phyloP scores from a whole-genome alignment of 2,888 invertebrate genomes.

The Pycnomerus fuliginosus region DNA sequence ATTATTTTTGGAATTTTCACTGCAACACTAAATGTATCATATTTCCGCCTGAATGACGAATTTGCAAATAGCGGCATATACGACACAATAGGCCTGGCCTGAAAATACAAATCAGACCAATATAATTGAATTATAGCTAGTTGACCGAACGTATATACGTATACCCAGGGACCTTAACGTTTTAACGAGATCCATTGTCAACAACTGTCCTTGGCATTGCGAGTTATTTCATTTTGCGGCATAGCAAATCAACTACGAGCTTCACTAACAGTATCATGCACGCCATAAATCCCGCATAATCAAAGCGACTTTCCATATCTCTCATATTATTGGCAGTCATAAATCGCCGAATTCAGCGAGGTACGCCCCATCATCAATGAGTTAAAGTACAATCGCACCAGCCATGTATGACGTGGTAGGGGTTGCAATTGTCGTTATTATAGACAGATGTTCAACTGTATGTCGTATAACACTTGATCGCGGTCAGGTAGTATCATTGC shows the following conservation, averaged over 20 bases:
- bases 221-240: conserved; percentile 43
- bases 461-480: conserved; percentile 32
- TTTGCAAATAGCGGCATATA: no score
- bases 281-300: conserved; percentile 39
- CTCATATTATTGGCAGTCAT: conserved; percentile 29
- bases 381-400: conserved; percentile 14
- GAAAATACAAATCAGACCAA: no score
- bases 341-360: conserved; percentile 25
- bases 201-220: conserved; percentile 36
- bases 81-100: no score
- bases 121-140: no score
- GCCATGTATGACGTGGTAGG: conserved; percentile 16
- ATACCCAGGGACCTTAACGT: conserved; percentile 2
- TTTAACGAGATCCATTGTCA: conserved; percentile 38
- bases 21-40: no score
- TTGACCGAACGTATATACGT: no score
- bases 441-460: conserved; percentile 34
- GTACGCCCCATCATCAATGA: conserved; percentile 28
- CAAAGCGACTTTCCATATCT: conserved; percentile 28
- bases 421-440: conserved; percentile 18
- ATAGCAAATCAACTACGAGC: conserved; percentile 31
- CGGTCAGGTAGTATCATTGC: conserved; percentile 32
- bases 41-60: no score
- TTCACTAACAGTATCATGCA: conserved; percentile 35
- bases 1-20: no score